A percentile compares a stretch with the other conserved stretches of the same genome.
Conservation (phyloP, 2,797 vertebrate species). For the Vireo griseus region DNA sequence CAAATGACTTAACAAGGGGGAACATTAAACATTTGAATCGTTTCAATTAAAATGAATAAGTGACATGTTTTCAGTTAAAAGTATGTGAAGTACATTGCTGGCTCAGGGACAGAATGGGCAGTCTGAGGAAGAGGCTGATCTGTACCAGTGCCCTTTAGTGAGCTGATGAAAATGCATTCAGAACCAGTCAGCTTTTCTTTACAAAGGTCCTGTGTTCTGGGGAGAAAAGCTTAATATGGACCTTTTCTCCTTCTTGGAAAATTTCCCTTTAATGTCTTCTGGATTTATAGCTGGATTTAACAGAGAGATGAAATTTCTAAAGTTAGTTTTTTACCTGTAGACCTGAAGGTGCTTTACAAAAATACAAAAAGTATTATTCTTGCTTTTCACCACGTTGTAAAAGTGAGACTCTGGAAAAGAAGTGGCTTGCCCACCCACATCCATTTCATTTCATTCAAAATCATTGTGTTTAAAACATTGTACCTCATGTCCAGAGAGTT, state of each 20-base stretch:
- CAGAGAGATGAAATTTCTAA: background rate
- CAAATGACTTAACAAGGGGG: background rate
- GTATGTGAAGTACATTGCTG: background rate
- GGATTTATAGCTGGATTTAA: background rate
- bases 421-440: background rate
- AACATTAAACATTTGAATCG: background rate
- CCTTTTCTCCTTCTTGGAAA: background rate
- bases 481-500: background rate
- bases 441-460: background rate
- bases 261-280: background rate
- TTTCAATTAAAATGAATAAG: slow-evolving; percentile 3
- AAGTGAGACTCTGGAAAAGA: background rate
- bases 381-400: background rate
- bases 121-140: background rate
- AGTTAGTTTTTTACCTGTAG: background rate
- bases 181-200: background rate
- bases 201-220: background rate
- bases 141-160: background rate
- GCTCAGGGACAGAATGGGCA: background rate
- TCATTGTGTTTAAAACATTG: background rate
- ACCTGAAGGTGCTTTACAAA: background rate
- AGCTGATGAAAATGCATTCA: background rate
- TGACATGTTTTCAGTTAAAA: background rate
- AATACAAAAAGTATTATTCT: background rate
- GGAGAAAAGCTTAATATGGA: background rate